A percentile compares a stretch with the other conserved stretches of the same genome.
phyloP scores from a whole-genome alignment of 1,140 invertebrate species.

The Dendroctonus ponderosae region DNA sequence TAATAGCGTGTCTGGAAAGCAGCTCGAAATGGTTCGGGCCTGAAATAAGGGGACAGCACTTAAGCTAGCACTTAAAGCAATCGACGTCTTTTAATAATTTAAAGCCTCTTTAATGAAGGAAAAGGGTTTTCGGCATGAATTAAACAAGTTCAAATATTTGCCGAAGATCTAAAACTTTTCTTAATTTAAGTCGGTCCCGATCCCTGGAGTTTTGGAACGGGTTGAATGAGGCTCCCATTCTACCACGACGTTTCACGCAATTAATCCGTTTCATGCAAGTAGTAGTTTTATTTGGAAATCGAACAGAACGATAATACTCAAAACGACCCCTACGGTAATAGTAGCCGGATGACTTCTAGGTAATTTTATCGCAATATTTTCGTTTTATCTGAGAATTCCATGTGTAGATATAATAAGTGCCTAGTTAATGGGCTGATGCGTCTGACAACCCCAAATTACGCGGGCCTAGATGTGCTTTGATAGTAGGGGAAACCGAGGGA shows the following conservation, averaged over 20 bases:
- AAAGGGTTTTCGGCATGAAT: conserved; percentile 27
- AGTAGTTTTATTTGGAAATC: too few relatives aligned
- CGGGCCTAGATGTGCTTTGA: background rate
- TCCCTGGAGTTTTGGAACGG: too few relatives aligned
- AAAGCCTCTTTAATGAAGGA: conserved; percentile 25
- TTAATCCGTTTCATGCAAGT: too few relatives aligned
- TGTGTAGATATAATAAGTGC: conserved; percentile 4
- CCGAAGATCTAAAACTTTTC: conserved; percentile 27
- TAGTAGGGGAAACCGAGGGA: background rate
- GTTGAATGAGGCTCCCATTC: too few relatives aligned
- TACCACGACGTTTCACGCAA: too few relatives aligned
- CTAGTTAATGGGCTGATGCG: conserved; percentile 1
- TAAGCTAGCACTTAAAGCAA: conserved; percentile 26
- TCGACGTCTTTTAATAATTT: conserved; percentile 30
- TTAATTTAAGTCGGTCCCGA: conserved; percentile 16
- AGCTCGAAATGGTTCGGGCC: background rate
- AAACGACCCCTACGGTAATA: background rate
- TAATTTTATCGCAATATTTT: conserved; percentile 1
- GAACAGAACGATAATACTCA: background rate
- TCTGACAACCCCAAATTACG: conserved; percentile 5
- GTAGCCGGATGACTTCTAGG: conserved; percentile 1
- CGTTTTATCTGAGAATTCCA: background rate
- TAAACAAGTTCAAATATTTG: conserved; percentile 26
- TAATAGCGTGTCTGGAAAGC: background rate
- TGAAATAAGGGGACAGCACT: conserved; percentile 24